Percentiles rank a stretch among this genome's conserved stretches.
Evolutionary conservation across 2,797 vertebrate genomes (phyloP).

Genomic region (Lycodopsis pacificus): DNA sequence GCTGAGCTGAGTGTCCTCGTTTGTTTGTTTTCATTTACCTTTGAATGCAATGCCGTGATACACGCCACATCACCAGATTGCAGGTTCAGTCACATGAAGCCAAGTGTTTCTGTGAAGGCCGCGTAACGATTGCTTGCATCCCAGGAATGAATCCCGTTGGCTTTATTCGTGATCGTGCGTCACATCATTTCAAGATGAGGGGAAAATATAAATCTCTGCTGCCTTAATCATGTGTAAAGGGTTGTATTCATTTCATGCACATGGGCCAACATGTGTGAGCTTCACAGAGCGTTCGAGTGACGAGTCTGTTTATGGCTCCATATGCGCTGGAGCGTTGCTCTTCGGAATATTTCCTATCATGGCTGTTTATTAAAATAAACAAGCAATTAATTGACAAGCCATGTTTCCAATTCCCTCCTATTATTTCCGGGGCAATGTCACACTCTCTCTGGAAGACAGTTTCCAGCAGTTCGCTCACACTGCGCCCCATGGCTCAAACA

Average conservation of each 20-base stretch:
- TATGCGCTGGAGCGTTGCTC: slow-evolving; percentile 57
- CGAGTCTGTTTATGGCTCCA: slow-evolving; percentile 49
- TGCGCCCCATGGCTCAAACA: slow-evolving; percentile 33
- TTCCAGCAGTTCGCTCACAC: slow-evolving; percentile 65
- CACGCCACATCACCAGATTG: slow-evolving; percentile 26
- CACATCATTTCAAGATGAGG: slow-evolving; percentile 34
- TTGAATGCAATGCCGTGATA: slow-evolving; percentile 39
- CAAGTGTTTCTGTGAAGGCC: slow-evolving; percentile 36
- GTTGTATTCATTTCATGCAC: background rate
- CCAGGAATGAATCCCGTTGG: background rate
- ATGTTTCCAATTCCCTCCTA: slow-evolving; percentile 71
- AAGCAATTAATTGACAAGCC: slow-evolving; percentile 79
- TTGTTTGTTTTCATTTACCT: slow-evolving; percentile 36
- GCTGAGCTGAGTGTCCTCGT: slow-evolving; percentile 23
- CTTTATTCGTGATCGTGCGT: slow-evolving; percentile 27
- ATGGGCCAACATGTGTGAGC: background rate
- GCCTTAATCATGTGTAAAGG: slow-evolving; percentile 26
- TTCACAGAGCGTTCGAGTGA: slow-evolving; percentile 26
- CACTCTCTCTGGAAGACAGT: slow-evolving; percentile 61
- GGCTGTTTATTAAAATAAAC: slow-evolving; percentile 80
- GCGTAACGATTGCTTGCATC: slow-evolving; percentile 10
- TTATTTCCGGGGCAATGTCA: slow-evolving; percentile 63
- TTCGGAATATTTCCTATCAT: slow-evolving; percentile 70
- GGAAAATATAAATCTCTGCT: slow-evolving; percentile 25
- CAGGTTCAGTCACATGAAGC: slow-evolving; percentile 30